These are phyloP conservation scores for Mystacornis crossleyi DNA, from an alignment of 2,113 vertebrate genomes.

Conservation along the genomic window DNA sequence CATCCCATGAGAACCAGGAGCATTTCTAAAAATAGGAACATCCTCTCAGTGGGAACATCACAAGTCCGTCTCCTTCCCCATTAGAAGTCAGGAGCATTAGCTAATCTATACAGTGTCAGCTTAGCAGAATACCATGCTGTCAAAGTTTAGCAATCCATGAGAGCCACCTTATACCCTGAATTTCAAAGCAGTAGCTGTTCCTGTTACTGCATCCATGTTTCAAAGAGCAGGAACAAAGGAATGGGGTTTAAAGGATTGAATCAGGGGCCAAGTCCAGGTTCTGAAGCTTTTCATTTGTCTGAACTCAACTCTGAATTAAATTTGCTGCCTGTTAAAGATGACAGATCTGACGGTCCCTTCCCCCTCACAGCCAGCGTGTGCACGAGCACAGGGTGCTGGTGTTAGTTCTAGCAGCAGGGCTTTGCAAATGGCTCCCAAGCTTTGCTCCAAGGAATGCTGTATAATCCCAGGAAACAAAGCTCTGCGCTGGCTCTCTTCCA, in stretches of 20 bases:
- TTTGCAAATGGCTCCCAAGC: neutral
- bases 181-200: neutral
- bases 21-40: slow-evolving; percentile 50
- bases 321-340: neutral
- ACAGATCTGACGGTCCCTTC: neutral
- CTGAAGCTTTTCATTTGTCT: neutral
- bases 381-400: rapidly evolving
- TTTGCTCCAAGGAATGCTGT: neutral
- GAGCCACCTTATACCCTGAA: neutral
- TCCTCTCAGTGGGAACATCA: neutral
- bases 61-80: neutral
- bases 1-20: slow-evolving; percentile 7
- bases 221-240: neutral
- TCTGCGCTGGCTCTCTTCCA: neutral
- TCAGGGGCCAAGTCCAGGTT: neutral
- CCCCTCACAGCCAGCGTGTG: neutral
- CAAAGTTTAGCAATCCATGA: neutral
- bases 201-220: neutral
- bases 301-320: neutral
- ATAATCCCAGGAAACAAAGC: neutral
- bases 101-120: neutral
- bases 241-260: neutral
- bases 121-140: neutral
- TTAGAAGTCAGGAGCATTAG: neutral
- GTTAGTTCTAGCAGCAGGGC: neutral